Evolutionary conservation across 2,797 vertebrate genomes (phyloP).

Genomic region (Anguilla pacifica): DNA sequence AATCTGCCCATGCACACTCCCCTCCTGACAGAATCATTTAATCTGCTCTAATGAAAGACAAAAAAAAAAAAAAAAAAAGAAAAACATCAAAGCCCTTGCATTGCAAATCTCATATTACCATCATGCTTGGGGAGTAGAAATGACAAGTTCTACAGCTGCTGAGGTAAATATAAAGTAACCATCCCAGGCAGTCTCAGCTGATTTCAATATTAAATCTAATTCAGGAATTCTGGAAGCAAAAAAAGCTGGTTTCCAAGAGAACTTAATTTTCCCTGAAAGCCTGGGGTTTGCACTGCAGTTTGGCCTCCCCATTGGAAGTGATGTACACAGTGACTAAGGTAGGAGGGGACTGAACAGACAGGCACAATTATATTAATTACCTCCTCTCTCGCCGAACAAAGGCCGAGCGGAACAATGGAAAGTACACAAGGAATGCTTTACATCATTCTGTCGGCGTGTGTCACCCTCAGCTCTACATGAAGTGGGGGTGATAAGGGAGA

Average conservation of each 20-base stretch:
- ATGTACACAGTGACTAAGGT: not conserved
- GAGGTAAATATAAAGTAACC: not conserved
- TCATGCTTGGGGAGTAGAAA: not conserved
- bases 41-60: not conserved
- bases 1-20: not conserved
- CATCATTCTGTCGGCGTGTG: not conserved
- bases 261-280: not conserved
- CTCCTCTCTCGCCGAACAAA: not conserved
- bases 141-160: not conserved
- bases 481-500: not conserved
- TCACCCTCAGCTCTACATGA: not conserved
- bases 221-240: not conserved
- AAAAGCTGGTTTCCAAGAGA: not conserved
- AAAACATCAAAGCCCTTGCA: not conserved
- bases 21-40: not conserved
- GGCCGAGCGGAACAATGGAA: not conserved
- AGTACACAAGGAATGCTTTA: not conserved
- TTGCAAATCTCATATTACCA: not conserved
- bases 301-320: not conserved
- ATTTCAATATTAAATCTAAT: not conserved
- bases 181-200: not conserved
- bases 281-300: not conserved
- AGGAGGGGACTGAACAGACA: not conserved
- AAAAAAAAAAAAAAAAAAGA: not conserved
- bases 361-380: not conserved